These are phyloP conservation scores for Mythimna vitellina DNA, from an alignment of 2,888 invertebrate species.

Conservation along the genomic window DNA sequence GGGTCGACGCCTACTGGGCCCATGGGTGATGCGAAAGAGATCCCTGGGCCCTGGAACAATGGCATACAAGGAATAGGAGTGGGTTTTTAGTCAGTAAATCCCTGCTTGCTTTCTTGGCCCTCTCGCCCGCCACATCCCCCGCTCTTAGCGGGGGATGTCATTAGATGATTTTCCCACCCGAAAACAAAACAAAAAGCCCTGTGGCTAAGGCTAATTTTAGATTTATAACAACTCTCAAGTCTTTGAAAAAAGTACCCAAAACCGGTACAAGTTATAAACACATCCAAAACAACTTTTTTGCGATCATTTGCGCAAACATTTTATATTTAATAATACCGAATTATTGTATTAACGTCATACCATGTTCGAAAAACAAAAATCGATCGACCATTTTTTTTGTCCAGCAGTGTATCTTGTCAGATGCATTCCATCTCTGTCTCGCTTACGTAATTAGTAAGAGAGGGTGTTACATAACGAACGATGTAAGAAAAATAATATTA, in stretches of 20 bases:
- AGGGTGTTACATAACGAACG: conserved; percentile 57
- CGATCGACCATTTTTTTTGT: conserved; percentile 25
- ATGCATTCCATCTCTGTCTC: conserved; percentile 54
- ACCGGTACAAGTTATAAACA: conserved; percentile 18
- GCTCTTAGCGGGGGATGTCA: too few relatives aligned
- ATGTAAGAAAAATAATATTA: conserved; percentile 61
- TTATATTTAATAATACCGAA: conserved; percentile 20
- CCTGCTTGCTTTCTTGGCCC: too few relatives aligned
- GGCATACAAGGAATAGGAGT: too few relatives aligned
- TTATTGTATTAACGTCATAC: conserved; percentile 37
- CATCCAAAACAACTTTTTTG: conserved; percentile 46
- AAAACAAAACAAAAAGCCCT: too few relatives aligned
- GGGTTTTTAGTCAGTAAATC: too few relatives aligned
- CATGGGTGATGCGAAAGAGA: too few relatives aligned
- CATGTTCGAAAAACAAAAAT: conserved; percentile 20
- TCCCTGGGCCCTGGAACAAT: too few relatives aligned
- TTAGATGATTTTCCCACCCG: too few relatives aligned
- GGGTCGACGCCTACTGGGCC: too few relatives aligned
- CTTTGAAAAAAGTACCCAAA: background rate
- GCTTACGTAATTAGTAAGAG: conserved; percentile 61
- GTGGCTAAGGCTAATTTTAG: too few relatives aligned
- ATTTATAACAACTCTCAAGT: background rate
- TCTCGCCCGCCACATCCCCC: too few relatives aligned
- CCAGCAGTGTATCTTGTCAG: conserved; percentile 25
- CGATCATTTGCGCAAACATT: conserved; percentile 3